Evolutionary conservation across 2,888 invertebrate species (phyloP).

Genomic region (Deladenus siricidicola): DNA sequence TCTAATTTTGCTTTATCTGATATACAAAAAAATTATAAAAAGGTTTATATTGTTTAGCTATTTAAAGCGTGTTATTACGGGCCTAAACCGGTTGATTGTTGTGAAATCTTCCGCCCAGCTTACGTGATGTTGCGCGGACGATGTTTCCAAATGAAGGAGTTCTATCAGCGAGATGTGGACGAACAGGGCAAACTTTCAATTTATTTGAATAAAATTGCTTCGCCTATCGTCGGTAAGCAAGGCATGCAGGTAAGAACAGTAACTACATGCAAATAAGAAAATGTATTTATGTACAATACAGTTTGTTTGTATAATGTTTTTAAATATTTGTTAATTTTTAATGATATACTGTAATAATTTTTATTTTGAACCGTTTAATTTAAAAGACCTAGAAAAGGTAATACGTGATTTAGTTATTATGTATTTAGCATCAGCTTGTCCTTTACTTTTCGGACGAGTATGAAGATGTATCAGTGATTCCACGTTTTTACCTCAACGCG

Average conservation of each 20-base stretch:
- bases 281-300: no score
- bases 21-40: no score
- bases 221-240: slow-evolving; percentile 12
- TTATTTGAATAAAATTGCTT: slow-evolving; percentile 13
- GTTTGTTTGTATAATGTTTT: no score
- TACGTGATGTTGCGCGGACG: slow-evolving; percentile 23
- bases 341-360: no score
- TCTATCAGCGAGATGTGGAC: slow-evolving; percentile 22
- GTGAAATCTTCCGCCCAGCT: slow-evolving; percentile 19
- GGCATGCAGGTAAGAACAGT: slow-evolving; percentile 13
- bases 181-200: slow-evolving; percentile 21
- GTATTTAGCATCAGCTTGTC: slow-evolving; percentile 11
- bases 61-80: slow-evolving; percentile 23
- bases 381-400: no score
- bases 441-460: slow-evolving; percentile 20
- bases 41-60: no score
- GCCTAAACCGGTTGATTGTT: slow-evolving; percentile 12
- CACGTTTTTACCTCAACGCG: slow-evolving; percentile 22
- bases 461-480: slow-evolving; percentile 20
- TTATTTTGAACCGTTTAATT: no score
- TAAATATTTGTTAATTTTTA: no score
- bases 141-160: slow-evolving; percentile 18
- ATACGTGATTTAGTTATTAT: no score
- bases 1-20: no score
- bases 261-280: no score